Evolutionary conservation across 2,113 vertebrate species (phyloP).

Genomic region (Pristiophorus japonicus): DNA sequence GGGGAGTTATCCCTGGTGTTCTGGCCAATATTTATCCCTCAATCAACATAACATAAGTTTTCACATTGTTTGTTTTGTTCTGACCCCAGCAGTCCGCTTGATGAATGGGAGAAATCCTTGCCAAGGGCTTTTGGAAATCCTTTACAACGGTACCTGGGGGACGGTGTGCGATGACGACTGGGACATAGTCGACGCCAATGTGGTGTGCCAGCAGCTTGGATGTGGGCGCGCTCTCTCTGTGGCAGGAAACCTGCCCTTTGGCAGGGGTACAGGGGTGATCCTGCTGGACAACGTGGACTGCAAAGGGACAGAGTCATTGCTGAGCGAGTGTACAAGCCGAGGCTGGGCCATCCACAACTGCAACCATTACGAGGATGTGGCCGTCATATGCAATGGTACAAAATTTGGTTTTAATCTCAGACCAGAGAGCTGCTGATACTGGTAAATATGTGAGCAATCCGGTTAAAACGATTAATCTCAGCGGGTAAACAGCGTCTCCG

Average conservation of each 20-base stretch:
- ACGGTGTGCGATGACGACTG: constrained; percentile 93
- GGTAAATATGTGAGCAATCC: background rate
- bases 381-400: constrained; percentile 76
- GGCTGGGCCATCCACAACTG: constrained; percentile 95
- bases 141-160: constrained; percentile 74
- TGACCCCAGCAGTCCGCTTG: constrained; percentile 66
- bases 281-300: constrained; percentile 91
- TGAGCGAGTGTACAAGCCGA: constrained; percentile 76
- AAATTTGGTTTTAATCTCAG: background rate
- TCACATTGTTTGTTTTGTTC: background rate
- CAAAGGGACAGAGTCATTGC: constrained; percentile 66
- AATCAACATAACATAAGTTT: too few relatives aligned
- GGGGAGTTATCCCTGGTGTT: too few relatives aligned
- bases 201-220: constrained; percentile 82
- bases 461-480: background rate
- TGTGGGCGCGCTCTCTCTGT: constrained; percentile 70
- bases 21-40: too few relatives aligned
- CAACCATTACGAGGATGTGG: constrained; percentile 94
- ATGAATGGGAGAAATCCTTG: constrained; percentile 73
- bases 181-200: constrained; percentile 88
- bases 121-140: constrained; percentile 82
- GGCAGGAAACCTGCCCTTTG: constrained; percentile 69
- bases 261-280: constrained; percentile 76
- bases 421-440: background rate
- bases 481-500: background rate